Evolutionary conservation across 2,888 invertebrate species (phyloP).

Genomic region (Pedicia rivosa): DNA sequence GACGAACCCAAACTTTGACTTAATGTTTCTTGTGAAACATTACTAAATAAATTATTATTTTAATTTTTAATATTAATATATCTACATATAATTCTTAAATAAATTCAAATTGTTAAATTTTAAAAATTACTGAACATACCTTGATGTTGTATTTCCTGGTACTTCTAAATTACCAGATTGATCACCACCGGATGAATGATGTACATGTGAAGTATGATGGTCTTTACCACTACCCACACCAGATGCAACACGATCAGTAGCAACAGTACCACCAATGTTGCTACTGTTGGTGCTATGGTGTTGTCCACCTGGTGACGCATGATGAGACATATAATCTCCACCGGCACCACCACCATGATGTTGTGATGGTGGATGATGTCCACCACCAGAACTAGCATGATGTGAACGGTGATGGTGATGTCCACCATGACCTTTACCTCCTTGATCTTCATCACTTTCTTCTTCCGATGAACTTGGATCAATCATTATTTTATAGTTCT

Average conservation of each 20-base stretch:
- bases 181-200: conserved; percentile 16
- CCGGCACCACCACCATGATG: conserved; percentile 9
- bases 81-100: background rate
- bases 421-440: conserved; percentile 30
- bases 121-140: conserved; percentile 15
- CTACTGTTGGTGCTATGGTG: conserved; percentile 22
- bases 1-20: conserved; percentile 43
- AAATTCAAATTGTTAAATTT: background rate
- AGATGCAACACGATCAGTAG: background rate
- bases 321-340: background rate
- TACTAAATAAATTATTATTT: no score
- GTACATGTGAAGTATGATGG: conserved; percentile 12
- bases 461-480: conserved; percentile 94
- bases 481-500: no score
- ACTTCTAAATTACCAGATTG: conserved; percentile 24
- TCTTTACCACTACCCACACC: conserved; percentile 8
- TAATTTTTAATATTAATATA: background rate
- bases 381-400: conserved; percentile 13
- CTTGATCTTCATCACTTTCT: conserved; percentile 82
- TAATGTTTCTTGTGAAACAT: conserved; percentile 41
- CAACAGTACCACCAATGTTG: conserved; percentile 7
- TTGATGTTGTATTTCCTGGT: conserved; percentile 23
- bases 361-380: conserved; percentile 16
- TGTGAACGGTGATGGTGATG: conserved; percentile 23
- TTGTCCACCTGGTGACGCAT: conserved; percentile 21